Evolutionary conservation across 2,797 vertebrate genomes (phyloP), one percentile per base, ranked within the genome.

Genomic region (Lagorchestes hirsutus): DNA sequence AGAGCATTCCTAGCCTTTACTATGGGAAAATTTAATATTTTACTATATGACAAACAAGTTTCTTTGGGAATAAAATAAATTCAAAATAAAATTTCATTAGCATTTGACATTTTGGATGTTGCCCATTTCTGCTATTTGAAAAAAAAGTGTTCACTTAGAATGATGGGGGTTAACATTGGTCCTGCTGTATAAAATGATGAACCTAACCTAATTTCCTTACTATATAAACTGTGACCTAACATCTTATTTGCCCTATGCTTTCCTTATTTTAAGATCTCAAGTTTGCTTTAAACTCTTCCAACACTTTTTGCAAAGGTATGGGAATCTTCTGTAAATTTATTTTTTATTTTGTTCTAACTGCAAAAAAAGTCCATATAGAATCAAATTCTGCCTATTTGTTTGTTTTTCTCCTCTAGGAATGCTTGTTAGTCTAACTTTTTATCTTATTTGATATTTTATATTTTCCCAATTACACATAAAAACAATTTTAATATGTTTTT

Each of bases 281-380:
- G 34, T 94, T 92, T 94, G 56, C 46, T 92, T 94, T 93, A 95
- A 95, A 92, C 10, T 28, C 92, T 96, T 96, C 91, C 94, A 94
- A 58, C 52, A 96, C 57, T 95, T 59, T 95, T 24, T 24, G 31
- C 34, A 11, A 91, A 95, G 62, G 12, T 95, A 91, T 55, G 34
- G 34, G 6, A 58, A 90, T 94, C 96, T 94, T 95, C 93, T 87
- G 91, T 93, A 87, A 31, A 56, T 90, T 95, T 96, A 95, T 90
- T 58, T 90, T 46, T 62, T 87, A 82, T 50, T 97, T 94, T 98
- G 67, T 97, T 98, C 93, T 55, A 40, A 95, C 40, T 97, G 91
- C 40, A 96, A 94, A 82, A n/a, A 82, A 90, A 52, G 74, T 92
- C 5, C 74, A 54, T 29, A 95, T 0, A n/a, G 57, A 97, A 96